phyloP scores from a whole-genome alignment of 1,140 invertebrate genomes.

The Formica exsecta region DNA sequence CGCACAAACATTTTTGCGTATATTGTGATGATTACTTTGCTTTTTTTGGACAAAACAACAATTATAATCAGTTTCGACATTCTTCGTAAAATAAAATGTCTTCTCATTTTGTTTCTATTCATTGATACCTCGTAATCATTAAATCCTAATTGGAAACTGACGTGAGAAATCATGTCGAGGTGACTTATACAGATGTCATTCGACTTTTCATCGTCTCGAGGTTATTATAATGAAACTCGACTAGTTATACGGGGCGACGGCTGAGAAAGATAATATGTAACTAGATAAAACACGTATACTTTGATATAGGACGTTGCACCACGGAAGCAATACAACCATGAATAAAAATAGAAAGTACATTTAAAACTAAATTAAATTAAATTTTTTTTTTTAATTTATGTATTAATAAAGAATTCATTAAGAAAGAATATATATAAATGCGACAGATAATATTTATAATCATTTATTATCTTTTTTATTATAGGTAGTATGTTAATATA shows the following conservation, averaged over 20 bases:
- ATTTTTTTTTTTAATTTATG: too few species aligned
- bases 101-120: conserved; percentile 29
- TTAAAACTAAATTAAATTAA: background rate
- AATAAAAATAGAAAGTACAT: background rate
- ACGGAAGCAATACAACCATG: background rate
- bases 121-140: conserved; percentile 36
- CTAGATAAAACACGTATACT: conserved; percentile 50
- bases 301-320: conserved; percentile 37
- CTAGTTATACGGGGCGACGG: background rate
- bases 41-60: background rate
- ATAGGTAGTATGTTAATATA: background rate
- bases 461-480: background rate
- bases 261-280: conserved; percentile 47
- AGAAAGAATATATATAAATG: too few species aligned
- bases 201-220: conserved; percentile 55
- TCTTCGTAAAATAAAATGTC: background rate
- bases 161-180: conserved; percentile 53
- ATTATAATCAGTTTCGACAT: background rate
- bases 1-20: too few species aligned
- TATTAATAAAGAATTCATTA: background rate
- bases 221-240: conserved; percentile 37
- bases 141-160: conserved; percentile 35
- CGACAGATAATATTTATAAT: background rate
- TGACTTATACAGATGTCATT: conserved; percentile 53
- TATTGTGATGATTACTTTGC: background rate